Conservation (phyloP, 1,140 invertebrate genomes). For the Drosophila micromelanica region DNA sequence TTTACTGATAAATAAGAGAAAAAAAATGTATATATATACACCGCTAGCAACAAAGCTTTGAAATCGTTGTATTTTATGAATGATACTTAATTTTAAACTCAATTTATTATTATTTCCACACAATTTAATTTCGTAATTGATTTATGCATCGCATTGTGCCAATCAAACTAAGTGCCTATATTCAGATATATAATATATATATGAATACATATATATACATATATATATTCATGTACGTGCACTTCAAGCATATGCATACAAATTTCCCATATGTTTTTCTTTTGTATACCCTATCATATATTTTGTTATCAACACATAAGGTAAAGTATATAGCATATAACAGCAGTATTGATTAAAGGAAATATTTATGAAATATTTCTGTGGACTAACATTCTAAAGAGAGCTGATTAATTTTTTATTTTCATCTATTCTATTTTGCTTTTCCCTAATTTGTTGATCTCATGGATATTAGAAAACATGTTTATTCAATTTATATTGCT, state of each 20-base stretch:
- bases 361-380: no score
- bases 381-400: no score
- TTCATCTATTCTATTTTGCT: no score
- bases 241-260: not conserved
- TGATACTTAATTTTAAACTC: conserved; percentile 55
- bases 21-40: not conserved
- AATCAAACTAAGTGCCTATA: conserved; percentile 29
- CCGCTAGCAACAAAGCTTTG: conserved; percentile 25
- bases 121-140: conserved; percentile 76
- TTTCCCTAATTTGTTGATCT: no score
- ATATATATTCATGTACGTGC: not conserved
- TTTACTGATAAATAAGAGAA: not conserved
- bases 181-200: not conserved
- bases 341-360: no score
- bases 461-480: no score
- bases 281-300: not conserved
- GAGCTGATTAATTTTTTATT: no score
- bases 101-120: conserved; percentile 77
- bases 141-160: conserved; percentile 54
- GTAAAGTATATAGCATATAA: no score
- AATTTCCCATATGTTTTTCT: not conserved
- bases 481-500: no score
- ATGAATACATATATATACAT: not conserved
- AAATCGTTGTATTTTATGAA: conserved; percentile 11
- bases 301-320: no score